These are phyloP conservation scores for Cheirogaleus major DNA, from an alignment of 2,797 vertebrate genomes.

Conservation along the genomic window DNA sequence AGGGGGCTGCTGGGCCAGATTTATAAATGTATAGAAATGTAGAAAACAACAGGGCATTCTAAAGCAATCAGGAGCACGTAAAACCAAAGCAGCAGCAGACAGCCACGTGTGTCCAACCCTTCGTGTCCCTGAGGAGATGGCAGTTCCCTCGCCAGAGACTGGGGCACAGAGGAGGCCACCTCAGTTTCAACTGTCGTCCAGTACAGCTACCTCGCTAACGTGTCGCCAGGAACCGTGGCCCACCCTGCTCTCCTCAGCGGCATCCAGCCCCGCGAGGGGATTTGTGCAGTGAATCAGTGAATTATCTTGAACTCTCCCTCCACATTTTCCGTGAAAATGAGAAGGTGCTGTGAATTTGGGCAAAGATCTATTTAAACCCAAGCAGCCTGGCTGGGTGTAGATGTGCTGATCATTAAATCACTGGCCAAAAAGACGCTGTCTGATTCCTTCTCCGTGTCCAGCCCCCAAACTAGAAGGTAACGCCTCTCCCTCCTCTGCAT, in stretches of 20 bases:
- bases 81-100: background rate
- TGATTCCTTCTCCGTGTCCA: background rate
- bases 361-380: background rate
- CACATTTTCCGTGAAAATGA: background rate
- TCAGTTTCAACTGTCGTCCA: fast-evolving
- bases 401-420: background rate
- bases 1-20: background rate
- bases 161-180: fast-evolving
- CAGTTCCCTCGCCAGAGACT: background rate
- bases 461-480: background rate
- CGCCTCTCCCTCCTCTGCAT: fast-evolving
- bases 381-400: background rate
- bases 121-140: background rate
- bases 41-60: background rate
- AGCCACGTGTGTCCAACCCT: background rate
- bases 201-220: fast-evolving
- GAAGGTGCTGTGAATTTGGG: background rate
- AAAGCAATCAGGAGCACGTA: background rate
- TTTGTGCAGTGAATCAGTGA: background rate
- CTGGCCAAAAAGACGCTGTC: background rate
- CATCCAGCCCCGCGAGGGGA: background rate
- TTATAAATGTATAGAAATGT: fast-evolving
- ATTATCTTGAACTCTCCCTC: background rate
- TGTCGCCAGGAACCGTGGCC: fast-evolving
- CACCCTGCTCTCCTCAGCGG: background rate